Evolutionary conservation across 2,113 vertebrate species (phyloP), one percentile per base, ranked within the genome.

Genomic region (Rafetus swinhoei): DNA sequence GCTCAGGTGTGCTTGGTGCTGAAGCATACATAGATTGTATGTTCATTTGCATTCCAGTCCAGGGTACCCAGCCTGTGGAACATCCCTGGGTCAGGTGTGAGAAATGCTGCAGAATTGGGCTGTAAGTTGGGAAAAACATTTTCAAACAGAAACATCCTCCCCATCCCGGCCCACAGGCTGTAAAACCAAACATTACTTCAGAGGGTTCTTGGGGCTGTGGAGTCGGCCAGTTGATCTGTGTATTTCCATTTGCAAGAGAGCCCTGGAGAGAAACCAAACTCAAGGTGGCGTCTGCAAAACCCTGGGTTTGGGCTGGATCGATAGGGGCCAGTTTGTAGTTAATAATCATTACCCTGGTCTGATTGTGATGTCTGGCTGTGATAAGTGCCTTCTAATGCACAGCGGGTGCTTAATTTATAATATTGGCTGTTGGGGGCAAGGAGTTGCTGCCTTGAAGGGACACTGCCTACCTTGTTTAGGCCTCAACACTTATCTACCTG

Each of bases 391-490:
- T 50, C 0, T 0, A 54, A 3, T 1, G 24, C 4, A 35, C 74
- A 81, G 76, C 1, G 2, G 76, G 81, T 83, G 39, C 77, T 1
- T 4, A 53, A 94, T 76, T 82, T 54, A 84, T 57, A 85, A 76
- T 79, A 62, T 60, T 27, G 93, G 27, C 89, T 22, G 12, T 27
- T 9, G 0, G 0, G 3, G 24, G 4, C 22, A 45, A 55, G 65
- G 69, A 79, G 35, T 0, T 21, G 2, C 9, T n/a, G 45, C 76
- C 21, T 56, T 57, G 2, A 2, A 54, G 50, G 53, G 82, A 50
- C 0, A 4, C 0, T 0, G n/a, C 29, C 0, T 0, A 4, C 27
- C 81, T 57, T 18, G 84, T 50, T 79, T 94, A 94, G 83, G 54
- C 50, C 1, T 0, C 54, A 84, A 53, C 55, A 69, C 39, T 45